phyloP scores from a whole-genome alignment of 2,888 invertebrate genomes.

The Patella ulyssiponensis region DNA sequence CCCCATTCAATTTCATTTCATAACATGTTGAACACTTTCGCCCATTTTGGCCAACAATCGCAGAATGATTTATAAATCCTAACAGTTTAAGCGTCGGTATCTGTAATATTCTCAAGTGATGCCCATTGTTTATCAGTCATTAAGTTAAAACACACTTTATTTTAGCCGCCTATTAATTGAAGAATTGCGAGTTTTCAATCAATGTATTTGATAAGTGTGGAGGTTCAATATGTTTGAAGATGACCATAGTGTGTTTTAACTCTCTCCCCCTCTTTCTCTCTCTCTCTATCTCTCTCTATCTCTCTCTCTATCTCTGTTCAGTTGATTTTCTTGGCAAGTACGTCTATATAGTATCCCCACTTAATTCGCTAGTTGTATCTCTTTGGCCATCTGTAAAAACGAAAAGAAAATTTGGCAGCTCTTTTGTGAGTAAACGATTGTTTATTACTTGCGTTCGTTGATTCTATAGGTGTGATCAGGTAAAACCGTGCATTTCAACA shows the following conservation, averaged over 20 bases:
- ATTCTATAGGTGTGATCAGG: neutral
- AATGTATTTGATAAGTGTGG: too few species aligned
- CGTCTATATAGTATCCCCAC: neutral
- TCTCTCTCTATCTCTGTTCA: slow-evolving; percentile 24
- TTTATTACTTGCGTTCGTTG: neutral
- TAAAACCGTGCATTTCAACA: neutral
- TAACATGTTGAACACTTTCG: too few species aligned
- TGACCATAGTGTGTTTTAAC: neutral
- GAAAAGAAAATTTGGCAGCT: neutral
- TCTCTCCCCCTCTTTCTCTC: slow-evolving; percentile 16
- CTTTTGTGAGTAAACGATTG: neutral
- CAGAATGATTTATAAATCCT: too few species aligned
- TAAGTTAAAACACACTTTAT: too few species aligned
- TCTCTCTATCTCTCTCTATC: slow-evolving; percentile 5
- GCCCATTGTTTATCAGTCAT: too few species aligned
- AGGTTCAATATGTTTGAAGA: too few species aligned
- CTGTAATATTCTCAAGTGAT: too few species aligned
- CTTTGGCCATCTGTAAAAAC: neutral
- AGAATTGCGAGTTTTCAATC: too few species aligned
- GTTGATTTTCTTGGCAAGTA: slow-evolving; percentile 3
- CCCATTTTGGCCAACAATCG: too few species aligned
- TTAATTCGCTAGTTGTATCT: neutral
- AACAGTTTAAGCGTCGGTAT: too few species aligned
- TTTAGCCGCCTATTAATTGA: too few species aligned
- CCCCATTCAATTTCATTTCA: too few species aligned